Percentiles rank a stretch among this genome's conserved stretches.
Conservation (phyloP, 1,140 invertebrate species). For the Drosophila neocordata region DNA sequence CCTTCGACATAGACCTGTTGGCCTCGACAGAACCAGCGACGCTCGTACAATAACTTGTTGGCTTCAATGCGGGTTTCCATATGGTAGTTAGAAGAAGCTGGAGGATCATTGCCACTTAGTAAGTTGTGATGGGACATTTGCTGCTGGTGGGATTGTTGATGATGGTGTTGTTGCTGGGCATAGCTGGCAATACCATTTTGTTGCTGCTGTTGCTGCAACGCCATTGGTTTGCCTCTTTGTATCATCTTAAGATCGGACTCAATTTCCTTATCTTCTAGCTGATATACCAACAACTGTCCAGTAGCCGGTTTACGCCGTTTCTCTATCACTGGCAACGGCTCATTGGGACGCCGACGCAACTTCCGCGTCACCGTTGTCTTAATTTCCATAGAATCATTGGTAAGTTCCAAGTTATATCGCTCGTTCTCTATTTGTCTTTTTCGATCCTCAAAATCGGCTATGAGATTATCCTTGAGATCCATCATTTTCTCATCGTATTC, state of each 20-base stretch:
- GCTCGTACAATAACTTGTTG: conserved; percentile 96
- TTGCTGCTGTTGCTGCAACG: conserved; percentile 72
- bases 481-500: conserved; percentile 97
- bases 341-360: conserved; percentile 94
- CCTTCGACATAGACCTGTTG: conserved; percentile 96
- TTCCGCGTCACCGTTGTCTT: conserved; percentile 92
- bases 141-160: conserved; percentile 31
- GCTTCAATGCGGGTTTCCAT: conserved; percentile 95
- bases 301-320: conserved; percentile 90
- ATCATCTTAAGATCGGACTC: conserved; percentile 94
- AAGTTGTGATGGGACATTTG: conserved; percentile 44
- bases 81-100: conserved; percentile 74
- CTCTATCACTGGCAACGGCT: conserved; percentile 93
- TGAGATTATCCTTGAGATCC: conserved; percentile 94
- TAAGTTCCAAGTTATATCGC: conserved; percentile 92
- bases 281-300: conserved; percentile 91
- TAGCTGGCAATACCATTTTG: conserved; percentile 70
- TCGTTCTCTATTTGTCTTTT: conserved; percentile 94
- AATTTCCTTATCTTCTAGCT: conserved; percentile 94
- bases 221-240: conserved; percentile 86
- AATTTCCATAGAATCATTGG: conserved; percentile 92
- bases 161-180: conserved; percentile 45
- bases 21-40: conserved; percentile 96
- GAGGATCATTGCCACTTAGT: conserved; percentile 43
- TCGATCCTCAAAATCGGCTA: conserved; percentile 96